Conservation (phyloP, 2,797 vertebrate genomes). For the Dryobates pubescens region DNA sequence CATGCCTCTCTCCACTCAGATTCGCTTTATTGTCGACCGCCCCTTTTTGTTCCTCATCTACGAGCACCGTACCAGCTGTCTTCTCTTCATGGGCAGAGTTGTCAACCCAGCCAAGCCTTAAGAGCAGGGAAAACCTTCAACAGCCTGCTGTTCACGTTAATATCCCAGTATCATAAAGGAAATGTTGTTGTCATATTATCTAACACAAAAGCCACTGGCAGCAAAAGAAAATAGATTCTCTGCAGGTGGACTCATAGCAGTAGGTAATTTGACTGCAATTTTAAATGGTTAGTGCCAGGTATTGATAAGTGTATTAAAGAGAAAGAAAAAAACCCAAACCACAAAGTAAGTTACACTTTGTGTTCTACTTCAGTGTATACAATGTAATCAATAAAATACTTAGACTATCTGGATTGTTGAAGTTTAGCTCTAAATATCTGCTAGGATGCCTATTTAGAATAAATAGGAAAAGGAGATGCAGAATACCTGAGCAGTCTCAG, state of each 20-base stretch:
- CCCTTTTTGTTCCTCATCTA: slow-evolving; percentile 96
- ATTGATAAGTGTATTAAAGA: slow-evolving; percentile 8
- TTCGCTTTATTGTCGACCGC: slow-evolving; percentile 87
- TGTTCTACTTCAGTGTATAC: slow-evolving; percentile 22
- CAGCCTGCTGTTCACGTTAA: neutral
- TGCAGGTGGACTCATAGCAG: slow-evolving; percentile 14
- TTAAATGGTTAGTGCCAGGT: neutral
- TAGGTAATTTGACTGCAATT: slow-evolving; percentile 40
- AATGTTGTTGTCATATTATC: neutral
- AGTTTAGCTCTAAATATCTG: neutral
- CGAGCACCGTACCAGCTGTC: slow-evolving; percentile 92
- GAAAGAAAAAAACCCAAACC: neutral
- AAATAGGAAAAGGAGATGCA: neutral
- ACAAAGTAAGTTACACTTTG: slow-evolving; percentile 7
- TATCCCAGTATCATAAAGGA: slow-evolving; percentile 36
- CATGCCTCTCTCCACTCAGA: slow-evolving; percentile 95
- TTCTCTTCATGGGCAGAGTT: slow-evolving; percentile 94
- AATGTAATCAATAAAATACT: slow-evolving; percentile 64
- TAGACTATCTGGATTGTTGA: neutral
- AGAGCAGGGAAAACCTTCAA: neutral
- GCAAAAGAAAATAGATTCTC: neutral
- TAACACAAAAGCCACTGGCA: neutral
- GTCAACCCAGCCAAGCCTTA: slow-evolving; percentile 84
- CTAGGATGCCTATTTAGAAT: neutral
- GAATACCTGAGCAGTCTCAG: neutral